Percentiles rank a stretch among this genome's conserved stretches.
phyloP scores from a whole-genome alignment of 2,113 vertebrate genomes.

The Crotalus horridus region DNA sequence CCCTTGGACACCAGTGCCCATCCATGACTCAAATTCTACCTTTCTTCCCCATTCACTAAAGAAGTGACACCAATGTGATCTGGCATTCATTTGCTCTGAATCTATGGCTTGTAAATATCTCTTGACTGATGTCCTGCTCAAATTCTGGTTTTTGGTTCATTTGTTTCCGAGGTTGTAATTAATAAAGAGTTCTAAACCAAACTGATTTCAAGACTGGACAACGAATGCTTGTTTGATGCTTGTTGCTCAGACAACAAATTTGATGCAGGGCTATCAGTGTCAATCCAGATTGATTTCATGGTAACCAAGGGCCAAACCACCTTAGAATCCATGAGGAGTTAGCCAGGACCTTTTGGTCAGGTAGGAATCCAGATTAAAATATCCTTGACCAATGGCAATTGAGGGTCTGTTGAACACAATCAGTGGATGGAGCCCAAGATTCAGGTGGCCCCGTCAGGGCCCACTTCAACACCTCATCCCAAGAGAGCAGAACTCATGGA shows the following conservation, averaged over 20 bases:
- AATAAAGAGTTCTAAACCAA: background rate
- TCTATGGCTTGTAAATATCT: background rate
- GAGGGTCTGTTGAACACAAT: background rate
- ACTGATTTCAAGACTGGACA: background rate
- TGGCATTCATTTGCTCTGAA: background rate
- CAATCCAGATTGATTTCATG: background rate
- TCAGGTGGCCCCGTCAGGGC: too few relatives aligned
- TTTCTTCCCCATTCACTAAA: background rate
- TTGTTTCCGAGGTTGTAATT: background rate
- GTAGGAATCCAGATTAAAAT: background rate
- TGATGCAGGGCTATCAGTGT: too few relatives aligned
- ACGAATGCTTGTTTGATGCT: background rate
- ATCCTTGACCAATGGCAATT: too few relatives aligned
- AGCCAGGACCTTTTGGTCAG: background rate
- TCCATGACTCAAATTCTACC: background rate
- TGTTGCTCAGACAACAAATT: background rate
- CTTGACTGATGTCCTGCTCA: background rate
- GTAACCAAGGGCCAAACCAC: background rate
- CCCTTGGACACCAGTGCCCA: background rate
- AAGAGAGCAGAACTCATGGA: too few relatives aligned
- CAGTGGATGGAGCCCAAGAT: background rate
- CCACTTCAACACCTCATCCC: too few relatives aligned
- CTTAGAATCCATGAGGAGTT: background rate
- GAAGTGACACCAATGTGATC: background rate
- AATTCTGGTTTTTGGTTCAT: background rate